A percentile compares a stretch with the other conserved stretches of the same genome.
Conservation (phyloP, 2,113 vertebrate species). For the Leptodactylus fuscus region DNA sequence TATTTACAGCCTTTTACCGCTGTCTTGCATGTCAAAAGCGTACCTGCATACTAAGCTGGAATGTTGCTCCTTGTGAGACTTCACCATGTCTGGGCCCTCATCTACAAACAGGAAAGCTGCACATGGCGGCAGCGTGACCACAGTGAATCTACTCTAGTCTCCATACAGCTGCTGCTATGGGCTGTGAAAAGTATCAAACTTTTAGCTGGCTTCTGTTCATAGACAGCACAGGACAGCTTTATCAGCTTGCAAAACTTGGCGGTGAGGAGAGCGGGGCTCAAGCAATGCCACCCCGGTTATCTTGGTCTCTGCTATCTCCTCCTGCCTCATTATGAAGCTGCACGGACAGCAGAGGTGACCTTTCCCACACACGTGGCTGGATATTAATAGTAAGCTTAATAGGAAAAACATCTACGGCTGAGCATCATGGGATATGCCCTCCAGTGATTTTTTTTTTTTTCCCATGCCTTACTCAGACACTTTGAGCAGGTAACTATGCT, state of each 20-base stretch:
- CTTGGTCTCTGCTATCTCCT: not conserved
- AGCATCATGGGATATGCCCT: slow-evolving; percentile 18
- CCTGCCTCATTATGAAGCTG: slow-evolving; percentile 27
- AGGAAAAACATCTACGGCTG: slow-evolving; percentile 37
- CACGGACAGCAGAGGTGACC: slow-evolving; percentile 53
- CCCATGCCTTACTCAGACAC: not conserved
- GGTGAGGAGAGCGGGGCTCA: not conserved
- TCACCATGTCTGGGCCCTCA: not conserved
- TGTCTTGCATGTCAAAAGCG: not conserved
- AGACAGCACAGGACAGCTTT: slow-evolving; percentile 7
- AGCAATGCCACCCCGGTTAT: not conserved
- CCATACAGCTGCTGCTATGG: not conserved
- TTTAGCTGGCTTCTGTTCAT: not conserved
- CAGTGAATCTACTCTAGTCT: not conserved
- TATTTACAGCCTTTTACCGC: too few species aligned
- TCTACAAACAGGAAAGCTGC: slow-evolving; percentile 14
- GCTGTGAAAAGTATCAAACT: not conserved
- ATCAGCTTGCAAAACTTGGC: not conserved
- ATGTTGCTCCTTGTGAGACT: not conserved
- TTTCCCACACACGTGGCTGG: slow-evolving; percentile 52
- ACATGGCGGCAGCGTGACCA: slow-evolving; percentile 2
- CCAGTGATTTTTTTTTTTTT: not conserved
- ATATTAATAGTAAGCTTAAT: slow-evolving; percentile 52
- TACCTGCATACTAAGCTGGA: slow-evolving; percentile 18
- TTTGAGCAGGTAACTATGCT: slow-evolving; percentile 16